phyloP scores from a whole-genome alignment of 2,113 vertebrate genomes.

The Pterophyllum scalare region DNA sequence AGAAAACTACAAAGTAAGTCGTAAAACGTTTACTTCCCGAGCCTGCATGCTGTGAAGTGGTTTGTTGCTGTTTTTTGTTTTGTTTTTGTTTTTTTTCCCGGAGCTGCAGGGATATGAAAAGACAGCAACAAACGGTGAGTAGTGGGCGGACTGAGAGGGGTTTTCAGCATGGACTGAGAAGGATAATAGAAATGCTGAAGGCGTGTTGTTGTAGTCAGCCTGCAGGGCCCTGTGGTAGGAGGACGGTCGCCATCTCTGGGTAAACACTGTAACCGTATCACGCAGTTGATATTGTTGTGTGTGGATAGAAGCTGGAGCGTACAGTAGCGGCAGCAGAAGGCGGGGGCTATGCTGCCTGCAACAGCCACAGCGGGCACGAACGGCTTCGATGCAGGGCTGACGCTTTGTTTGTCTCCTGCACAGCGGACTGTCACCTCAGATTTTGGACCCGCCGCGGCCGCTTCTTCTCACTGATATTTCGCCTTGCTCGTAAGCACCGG shows the following conservation, averaged over 20 bases:
- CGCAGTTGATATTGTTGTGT: slow-evolving; percentile 57
- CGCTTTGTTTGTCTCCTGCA: slow-evolving; percentile 60
- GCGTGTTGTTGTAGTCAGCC: slow-evolving; percentile 43
- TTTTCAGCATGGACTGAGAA: slow-evolving; percentile 7
- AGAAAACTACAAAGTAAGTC: background rate
- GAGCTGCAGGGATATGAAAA: background rate
- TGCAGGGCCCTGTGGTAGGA: slow-evolving; percentile 46
- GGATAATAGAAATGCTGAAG: slow-evolving; percentile 22
- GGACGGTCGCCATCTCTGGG: slow-evolving; percentile 74
- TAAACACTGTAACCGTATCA: slow-evolving; percentile 64
- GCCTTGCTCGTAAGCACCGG: slow-evolving; percentile 12
- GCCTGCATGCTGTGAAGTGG: background rate
- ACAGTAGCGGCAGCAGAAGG: slow-evolving; percentile 53
- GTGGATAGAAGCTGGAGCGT: slow-evolving; percentile 32
- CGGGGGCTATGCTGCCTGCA: slow-evolving; percentile 61
- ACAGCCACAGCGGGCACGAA: slow-evolving; percentile 54
- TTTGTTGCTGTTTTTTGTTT: no score
- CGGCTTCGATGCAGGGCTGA: slow-evolving; percentile 54
- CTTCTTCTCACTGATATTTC: slow-evolving; percentile 22
- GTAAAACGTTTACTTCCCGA: background rate
- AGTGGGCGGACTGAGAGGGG: slow-evolving; percentile 33
- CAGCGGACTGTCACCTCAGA: slow-evolving; percentile 54
- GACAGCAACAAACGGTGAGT: background rate
- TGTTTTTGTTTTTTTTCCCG: background rate
- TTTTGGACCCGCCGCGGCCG: slow-evolving; percentile 31